Percentiles rank a stretch among this genome's conserved stretches.
Conservation (phyloP, 2,797 vertebrate genomes). For the Epinephelus coioides region DNA sequence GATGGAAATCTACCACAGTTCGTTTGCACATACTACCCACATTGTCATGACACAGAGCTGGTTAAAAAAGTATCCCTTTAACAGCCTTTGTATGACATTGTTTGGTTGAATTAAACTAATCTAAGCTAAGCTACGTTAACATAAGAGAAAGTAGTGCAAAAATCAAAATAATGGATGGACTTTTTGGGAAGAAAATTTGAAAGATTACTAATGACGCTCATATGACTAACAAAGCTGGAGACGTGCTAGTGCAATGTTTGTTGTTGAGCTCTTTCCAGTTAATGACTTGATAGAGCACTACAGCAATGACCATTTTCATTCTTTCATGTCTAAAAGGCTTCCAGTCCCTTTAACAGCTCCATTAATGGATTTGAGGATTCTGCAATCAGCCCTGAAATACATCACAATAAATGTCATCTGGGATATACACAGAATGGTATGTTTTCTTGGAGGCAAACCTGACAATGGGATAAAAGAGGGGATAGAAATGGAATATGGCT, state of each 20-base stretch:
- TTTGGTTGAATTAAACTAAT: too few species aligned
- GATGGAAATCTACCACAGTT: too few species aligned
- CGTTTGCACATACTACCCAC: too few species aligned
- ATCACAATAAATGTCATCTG: slow-evolving; percentile 74
- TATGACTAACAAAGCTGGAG: slow-evolving; percentile 16
- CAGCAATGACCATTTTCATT: slow-evolving; percentile 61
- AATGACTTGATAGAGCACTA: slow-evolving; percentile 66
- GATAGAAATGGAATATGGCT: slow-evolving; percentile 50
- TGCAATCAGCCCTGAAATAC: slow-evolving; percentile 68
- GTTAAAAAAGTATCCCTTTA: too few species aligned
- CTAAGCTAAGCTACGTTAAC: too few species aligned
- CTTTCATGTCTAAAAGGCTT: slow-evolving; percentile 68
- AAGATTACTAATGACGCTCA: background rate
- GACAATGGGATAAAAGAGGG: slow-evolving; percentile 30
- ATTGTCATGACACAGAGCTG: too few species aligned
- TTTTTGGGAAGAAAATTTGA: background rate
- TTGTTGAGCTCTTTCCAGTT: slow-evolving; percentile 47
- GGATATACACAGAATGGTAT: slow-evolving; percentile 60
- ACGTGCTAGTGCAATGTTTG: slow-evolving; percentile 36
- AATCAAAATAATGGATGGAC: background rate
- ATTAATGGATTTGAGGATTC: slow-evolving; percentile 74
- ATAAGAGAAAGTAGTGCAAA: background rate
- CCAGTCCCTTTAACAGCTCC: slow-evolving; percentile 68
- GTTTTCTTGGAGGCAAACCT: slow-evolving; percentile 62
- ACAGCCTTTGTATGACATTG: too few species aligned